Base-by-base conservation (phyloP, 2,888 invertebrate species). In the Pristionchus arcanus region DNA sequence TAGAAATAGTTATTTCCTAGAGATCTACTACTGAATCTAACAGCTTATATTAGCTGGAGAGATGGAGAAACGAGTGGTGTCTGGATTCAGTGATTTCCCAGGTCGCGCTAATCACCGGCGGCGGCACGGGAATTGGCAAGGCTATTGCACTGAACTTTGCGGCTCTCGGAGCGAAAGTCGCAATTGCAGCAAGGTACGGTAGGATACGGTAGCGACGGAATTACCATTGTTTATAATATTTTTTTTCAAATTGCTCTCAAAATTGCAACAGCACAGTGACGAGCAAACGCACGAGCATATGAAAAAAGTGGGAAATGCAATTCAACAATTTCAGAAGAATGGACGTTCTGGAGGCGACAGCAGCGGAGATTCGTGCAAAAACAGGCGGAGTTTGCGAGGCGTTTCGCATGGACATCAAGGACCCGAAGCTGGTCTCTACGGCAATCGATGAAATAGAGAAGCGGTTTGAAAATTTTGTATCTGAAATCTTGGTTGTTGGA, bases 51-150 rank as follows among this genome's bases (percentile, higher is more conserved):
- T n/a, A n/a, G n/a, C 42, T 42, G 42, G 42, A 42, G 42, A 42
- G 42, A 9, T 42, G 42, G 42, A 42, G 42, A 42, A 42, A 42
- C 42, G 42, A 42, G 42, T 9, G 42, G 42, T 42, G 42, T 3
- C 9, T 42, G 42, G 42, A 42, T 3, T 42, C 42, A 5, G 42
- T 42, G 42, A 34, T 85, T 49, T 87, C 91, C 71, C 89, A 92
- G 91, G 94, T 96, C 49, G 96, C 96, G 15, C 95, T 96, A 74
- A 95, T 96, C 28, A 96, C 96, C 34, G 96, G 96, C 28, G 96
- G 96, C 16, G 96, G 96, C 19, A 96, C 96, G 28, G 96, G 96
- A 0, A 94, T 96, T 9, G 96, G 96, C 3, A 96, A 95, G 92
- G 96, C 96, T 19, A 96, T 96, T 95, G 95, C 96, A 5, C 93